Evolutionary conservation across 2,797 vertebrate genomes (phyloP).

Genomic region (Hipposideros larvatus): DNA sequence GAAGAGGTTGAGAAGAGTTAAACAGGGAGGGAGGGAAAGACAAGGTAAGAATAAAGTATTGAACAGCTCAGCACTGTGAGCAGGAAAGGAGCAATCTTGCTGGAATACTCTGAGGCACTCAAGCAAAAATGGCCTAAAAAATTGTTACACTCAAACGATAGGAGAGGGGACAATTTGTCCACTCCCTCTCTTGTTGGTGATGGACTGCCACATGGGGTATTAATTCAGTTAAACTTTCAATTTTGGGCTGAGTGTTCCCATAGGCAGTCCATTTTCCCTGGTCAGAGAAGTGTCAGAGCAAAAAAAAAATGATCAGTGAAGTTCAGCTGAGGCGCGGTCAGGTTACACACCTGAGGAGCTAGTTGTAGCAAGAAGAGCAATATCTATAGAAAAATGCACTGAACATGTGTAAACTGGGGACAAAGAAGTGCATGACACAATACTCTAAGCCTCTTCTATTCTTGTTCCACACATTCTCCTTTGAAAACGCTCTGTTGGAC

Average conservation of each 20-base stretch:
- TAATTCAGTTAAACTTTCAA: background rate
- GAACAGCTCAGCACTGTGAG: background rate
- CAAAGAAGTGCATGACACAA: background rate
- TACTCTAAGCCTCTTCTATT: background rate
- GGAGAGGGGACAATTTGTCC: background rate
- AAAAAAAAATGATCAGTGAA: background rate
- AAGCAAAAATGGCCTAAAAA: background rate
- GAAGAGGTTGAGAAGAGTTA: background rate
- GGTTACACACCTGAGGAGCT: background rate
- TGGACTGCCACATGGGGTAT: background rate
- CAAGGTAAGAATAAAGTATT: background rate
- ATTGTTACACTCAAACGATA: background rate
- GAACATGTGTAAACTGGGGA: background rate
- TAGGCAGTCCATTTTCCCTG: background rate
- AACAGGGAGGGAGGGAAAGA: background rate
- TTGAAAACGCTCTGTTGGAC: background rate
- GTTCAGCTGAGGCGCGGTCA: background rate
- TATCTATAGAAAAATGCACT: background rate
- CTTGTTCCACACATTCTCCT: background rate
- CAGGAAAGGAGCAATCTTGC: background rate
- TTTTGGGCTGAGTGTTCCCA: background rate
- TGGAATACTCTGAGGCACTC: background rate
- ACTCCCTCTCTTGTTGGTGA: background rate
- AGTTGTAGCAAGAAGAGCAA: background rate
- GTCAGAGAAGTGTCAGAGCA: background rate